Percentiles rank a stretch among this genome's conserved stretches.
These are phyloP conservation scores for Bombus cullumanus DNA, from an alignment of 1,140 invertebrate species.

Conservation along the genomic window DNA sequence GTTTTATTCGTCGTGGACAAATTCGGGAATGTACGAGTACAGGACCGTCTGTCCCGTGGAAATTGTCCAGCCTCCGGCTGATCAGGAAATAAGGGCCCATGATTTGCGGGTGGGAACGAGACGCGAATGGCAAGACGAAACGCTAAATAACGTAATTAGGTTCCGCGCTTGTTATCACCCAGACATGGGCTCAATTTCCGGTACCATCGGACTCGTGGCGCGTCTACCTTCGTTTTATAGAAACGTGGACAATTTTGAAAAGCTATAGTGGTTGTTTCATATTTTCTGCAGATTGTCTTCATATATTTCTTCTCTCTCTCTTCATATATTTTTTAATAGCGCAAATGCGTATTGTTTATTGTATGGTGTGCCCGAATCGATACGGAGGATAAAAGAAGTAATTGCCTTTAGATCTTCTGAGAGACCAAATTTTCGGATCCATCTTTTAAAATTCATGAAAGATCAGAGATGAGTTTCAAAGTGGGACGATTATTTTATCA, in stretches of 20 bases:
- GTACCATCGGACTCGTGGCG: not conserved
- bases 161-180: slow-evolving; percentile 49
- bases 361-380: too few relatives aligned
- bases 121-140: slow-evolving; percentile 16
- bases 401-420: too few relatives aligned
- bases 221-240: not conserved
- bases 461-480: too few relatives aligned
- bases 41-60: slow-evolving; percentile 11
- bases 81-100: slow-evolving; percentile 56
- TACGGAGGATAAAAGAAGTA: too few relatives aligned
- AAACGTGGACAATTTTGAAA: not conserved
- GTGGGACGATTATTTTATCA: slow-evolving; percentile 24
- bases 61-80: slow-evolving; percentile 45
- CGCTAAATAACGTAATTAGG: slow-evolving; percentile 57
- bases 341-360: too few relatives aligned
- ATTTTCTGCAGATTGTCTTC: too few relatives aligned
- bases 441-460: too few relatives aligned
- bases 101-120: slow-evolving; percentile 14
- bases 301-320: too few relatives aligned
- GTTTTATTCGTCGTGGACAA: not conserved
- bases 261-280: not conserved
- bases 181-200: slow-evolving; percentile 61
- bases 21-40: slow-evolving; percentile 9
- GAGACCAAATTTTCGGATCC: too few relatives aligned
- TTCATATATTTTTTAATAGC: too few relatives aligned